Conservation (phyloP, 2,113 vertebrate species). For the Colistium nudipinnis region DNA sequence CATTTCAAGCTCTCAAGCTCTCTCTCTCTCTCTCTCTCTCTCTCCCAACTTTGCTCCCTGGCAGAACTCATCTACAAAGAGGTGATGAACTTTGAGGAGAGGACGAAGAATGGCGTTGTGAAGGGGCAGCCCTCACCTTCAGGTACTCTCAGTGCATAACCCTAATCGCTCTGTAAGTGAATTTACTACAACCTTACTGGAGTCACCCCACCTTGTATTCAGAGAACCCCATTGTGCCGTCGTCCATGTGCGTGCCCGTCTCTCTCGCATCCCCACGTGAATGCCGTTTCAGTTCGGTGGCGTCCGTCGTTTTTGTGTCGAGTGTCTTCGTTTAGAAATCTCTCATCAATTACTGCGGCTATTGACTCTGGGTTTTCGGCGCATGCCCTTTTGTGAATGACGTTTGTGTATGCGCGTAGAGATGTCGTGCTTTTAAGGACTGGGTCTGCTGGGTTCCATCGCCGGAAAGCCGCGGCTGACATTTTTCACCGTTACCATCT, state of each 20-base stretch:
- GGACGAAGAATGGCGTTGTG: conserved; percentile 98
- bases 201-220: conserved; percentile 65
- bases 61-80: conserved; percentile 99
- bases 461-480: conserved; percentile 31
- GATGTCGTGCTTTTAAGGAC: conserved; percentile 62
- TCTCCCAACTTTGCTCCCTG: conserved; percentile 17
- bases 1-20: too few species aligned
- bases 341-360: conserved; percentile 16
- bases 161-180: conserved; percentile 86
- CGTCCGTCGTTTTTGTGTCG: conserved; percentile 19
- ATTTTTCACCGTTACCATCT: too few species aligned
- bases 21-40: not conserved
- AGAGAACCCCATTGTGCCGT: conserved; percentile 75
- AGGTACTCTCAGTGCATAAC: conserved; percentile 96
- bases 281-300: conserved; percentile 44
- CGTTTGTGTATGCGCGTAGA: conserved; percentile 41
- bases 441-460: conserved; percentile 62
- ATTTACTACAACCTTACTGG: conserved; percentile 80
- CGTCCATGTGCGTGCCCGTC: conserved; percentile 74
- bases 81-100: conserved; percentile 99
- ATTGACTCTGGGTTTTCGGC: not conserved
- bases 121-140: conserved; percentile 99
- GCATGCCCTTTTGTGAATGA: conserved; percentile 10
- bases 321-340: conserved; percentile 19
- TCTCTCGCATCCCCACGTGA: conserved; percentile 54